phyloP scores from a whole-genome alignment of 2,797 vertebrate species.

The Schizopygopsis pylzovi region DNA sequence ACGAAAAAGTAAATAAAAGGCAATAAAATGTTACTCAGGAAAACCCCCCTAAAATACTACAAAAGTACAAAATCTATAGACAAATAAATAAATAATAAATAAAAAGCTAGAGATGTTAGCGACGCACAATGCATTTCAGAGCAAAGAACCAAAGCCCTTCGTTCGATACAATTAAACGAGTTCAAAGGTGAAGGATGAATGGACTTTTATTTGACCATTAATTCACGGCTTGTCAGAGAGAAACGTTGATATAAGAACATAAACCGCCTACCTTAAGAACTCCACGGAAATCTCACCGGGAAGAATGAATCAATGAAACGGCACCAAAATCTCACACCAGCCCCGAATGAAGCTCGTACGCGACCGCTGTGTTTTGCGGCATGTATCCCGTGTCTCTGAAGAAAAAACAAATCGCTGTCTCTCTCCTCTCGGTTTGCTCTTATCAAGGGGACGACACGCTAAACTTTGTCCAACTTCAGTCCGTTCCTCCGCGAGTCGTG shows the following conservation, averaged over 20 bases:
- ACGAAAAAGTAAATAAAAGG: neutral
- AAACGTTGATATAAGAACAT: slow-evolving; percentile 22
- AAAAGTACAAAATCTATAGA: neutral
- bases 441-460: slow-evolving; percentile 58
- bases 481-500: slow-evolving; percentile 26
- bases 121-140: neutral
- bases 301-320: slow-evolving; percentile 54
- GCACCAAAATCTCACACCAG: slow-evolving; percentile 50
- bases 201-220: slow-evolving; percentile 54
- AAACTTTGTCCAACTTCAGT: slow-evolving; percentile 71
- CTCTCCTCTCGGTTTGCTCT: slow-evolving; percentile 49
- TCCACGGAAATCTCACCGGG: slow-evolving; percentile 39
- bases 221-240: slow-evolving; percentile 33
- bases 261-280: slow-evolving; percentile 72
- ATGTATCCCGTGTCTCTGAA: slow-evolving; percentile 43
- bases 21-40: neutral
- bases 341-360: slow-evolving; percentile 32
- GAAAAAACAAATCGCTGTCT: slow-evolving; percentile 1
- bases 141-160: slow-evolving; percentile 29
- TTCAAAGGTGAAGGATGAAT: slow-evolving; percentile 57
- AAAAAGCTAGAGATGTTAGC: neutral
- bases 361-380: slow-evolving; percentile 35
- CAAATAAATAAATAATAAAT: neutral
- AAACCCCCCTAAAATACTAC: neutral
- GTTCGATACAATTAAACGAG: slow-evolving; percentile 41